Evolutionary conservation across 2,113 vertebrate genomes (phyloP), one percentile per base, ranked within the genome.

Genomic region (Sarotherodon lohbergeri): DNA sequence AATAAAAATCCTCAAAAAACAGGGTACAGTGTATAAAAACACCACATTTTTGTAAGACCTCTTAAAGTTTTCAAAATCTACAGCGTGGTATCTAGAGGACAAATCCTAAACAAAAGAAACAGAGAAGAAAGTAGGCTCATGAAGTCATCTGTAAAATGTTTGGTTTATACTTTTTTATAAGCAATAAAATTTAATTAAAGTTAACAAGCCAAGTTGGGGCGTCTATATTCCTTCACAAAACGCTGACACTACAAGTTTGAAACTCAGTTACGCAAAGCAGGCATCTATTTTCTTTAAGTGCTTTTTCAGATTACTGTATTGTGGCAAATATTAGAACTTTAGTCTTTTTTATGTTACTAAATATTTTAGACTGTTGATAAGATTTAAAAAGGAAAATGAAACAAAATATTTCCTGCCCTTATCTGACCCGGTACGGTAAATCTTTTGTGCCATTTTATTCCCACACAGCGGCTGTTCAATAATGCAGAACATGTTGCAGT

Each of bases 401-500:
- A 43, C 4, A 8, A 46, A 57, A n/a, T 19, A 61, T 61, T 82
- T 82, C 32, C 27, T 61, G 56, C 54, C 12, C 14, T 57, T 24
- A 63, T 43, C 36, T 5, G 5, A 46, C 3, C 11, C 36, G 2
- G 68, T 54, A 32, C 11, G 32, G 43, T 78, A 71, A 87, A 85
- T 83, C 46, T 29, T 54, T 76, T 32, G 50, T 80, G 34, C 66
- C 24, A 55, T 90, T 87, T 55, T 54, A 84, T 87, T 80, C 55
- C 57, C 84, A 85, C 82, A 88, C 59, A 61, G 73, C 4, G 19
- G 19, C 41, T 92, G 63, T 87, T 94, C 76, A 94, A 95, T 95
- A 92, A 95, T 82, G 76, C 81, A 71, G 81, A 83, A 80, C 43
- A 88, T 80, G 82, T 73, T 81, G 82, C 82, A 19, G 17, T 50